Evolutionary conservation across 2,888 invertebrate genomes (phyloP).

Genomic region (Mechanitis messenoides): DNA sequence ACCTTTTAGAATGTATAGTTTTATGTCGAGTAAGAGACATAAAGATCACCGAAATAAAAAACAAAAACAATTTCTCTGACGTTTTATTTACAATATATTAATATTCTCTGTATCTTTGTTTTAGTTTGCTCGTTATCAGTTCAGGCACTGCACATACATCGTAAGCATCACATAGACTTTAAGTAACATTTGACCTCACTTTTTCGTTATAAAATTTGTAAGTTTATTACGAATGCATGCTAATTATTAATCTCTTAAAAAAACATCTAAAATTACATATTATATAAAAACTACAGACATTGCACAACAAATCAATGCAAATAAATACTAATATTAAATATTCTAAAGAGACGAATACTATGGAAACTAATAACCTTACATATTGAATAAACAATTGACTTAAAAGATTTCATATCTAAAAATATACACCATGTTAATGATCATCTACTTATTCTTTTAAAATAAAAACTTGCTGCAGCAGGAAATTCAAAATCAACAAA

Average conservation of each 20-base stretch:
- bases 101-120: conserved; percentile 64
- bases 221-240: not conserved
- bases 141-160: conserved; percentile 64
- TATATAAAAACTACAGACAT: conserved; percentile 37
- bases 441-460: no score
- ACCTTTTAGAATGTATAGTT: no score
- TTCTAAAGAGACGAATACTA: conserved; percentile 1
- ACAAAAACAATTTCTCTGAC: conserved; percentile 35
- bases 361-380: no score
- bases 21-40: no score
- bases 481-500: no score
- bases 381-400: no score
- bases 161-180: conserved; percentile 47
- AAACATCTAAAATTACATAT: conserved; percentile 31
- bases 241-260: conserved; percentile 25
- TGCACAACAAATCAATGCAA: conserved; percentile 42
- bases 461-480: no score
- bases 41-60: conserved; percentile 15
- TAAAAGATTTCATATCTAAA: no score
- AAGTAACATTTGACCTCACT: conserved; percentile 57
- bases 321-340: conserved; percentile 1
- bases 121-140: conserved; percentile 53
- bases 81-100: conserved; percentile 76
- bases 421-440: no score
- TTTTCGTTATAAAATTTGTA: conserved; percentile 42